A percentile compares a stretch with the other conserved stretches of the same genome.
These are phyloP conservation scores for Eumeta japonica DNA, from an alignment of 1,140 invertebrate genomes.

Conservation along the genomic window DNA sequence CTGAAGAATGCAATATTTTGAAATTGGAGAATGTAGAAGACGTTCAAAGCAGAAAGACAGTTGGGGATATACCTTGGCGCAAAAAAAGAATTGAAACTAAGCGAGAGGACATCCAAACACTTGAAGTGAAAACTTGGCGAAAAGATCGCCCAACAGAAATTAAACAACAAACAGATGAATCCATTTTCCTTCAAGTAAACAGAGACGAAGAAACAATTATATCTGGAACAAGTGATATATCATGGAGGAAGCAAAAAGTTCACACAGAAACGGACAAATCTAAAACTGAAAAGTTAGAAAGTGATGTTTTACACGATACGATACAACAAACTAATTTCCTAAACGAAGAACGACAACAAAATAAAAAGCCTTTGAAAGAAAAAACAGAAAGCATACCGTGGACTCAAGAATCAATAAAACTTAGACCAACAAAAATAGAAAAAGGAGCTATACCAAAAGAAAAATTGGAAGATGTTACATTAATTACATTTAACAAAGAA, in stretches of 20 bases:
- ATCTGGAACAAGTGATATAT: neutral
- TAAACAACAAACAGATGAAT: slow-evolving; percentile 1
- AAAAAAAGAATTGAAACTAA: slow-evolving; percentile 10
- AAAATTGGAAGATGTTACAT: slow-evolving; percentile 28
- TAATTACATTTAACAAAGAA: slow-evolving; percentile 27
- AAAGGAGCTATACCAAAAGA: slow-evolving; percentile 26
- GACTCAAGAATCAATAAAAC: slow-evolving; percentile 60
- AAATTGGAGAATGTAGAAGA: slow-evolving; percentile 32
- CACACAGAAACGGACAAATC: neutral
- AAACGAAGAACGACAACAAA: slow-evolving; percentile 1
- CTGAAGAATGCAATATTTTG: slow-evolving; percentile 40
- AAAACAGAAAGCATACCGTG: slow-evolving; percentile 34
- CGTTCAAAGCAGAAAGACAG: slow-evolving; percentile 22
- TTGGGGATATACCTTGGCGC: slow-evolving; percentile 34
- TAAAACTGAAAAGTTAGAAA: slow-evolving; percentile 10
- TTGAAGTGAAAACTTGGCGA: slow-evolving; percentile 7
- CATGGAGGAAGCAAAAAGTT: neutral
- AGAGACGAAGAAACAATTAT: neutral
- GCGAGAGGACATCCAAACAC: slow-evolving; percentile 12
- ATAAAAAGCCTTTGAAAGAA: slow-evolving; percentile 7
- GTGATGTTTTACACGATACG: slow-evolving; percentile 10
- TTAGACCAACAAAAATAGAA: slow-evolving; percentile 56
- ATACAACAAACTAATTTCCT: slow-evolving; percentile 3
- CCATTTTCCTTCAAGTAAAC: neutral
- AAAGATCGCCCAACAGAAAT: neutral